These are phyloP conservation scores for Hormaphis cornu DNA, from an alignment of 1,140 invertebrate species.

Conservation along the genomic window DNA sequence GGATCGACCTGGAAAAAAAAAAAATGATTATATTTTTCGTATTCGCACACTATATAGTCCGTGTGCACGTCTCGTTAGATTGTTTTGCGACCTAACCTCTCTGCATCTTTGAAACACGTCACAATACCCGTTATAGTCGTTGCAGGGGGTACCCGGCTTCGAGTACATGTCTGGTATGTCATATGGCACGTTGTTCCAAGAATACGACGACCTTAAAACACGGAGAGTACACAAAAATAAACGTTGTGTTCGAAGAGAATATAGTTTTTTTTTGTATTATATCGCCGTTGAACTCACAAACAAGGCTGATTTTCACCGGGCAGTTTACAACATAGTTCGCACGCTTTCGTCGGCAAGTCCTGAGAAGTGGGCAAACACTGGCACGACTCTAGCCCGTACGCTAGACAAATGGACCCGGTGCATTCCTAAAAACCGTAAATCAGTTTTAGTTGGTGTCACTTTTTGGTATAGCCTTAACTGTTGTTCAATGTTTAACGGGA, in stretches of 20 bases:
- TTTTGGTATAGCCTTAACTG: too few species aligned
- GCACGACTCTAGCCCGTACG: conserved; percentile 90
- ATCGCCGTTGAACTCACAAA: conserved; percentile 45
- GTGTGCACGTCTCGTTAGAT: too few species aligned
- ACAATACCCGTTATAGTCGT: conserved; percentile 98
- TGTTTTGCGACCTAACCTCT: too few species aligned
- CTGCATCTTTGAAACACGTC: conserved; percentile 97
- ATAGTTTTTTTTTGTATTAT: too few species aligned
- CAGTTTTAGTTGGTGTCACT: too few species aligned
- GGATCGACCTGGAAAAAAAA: conserved; percentile 63
- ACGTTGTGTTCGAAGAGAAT: not conserved
- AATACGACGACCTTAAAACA: conserved; percentile 66
- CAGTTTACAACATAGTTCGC: conserved; percentile 79
- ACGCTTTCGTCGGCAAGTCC: conserved; percentile 73
- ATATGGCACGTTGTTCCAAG: conserved; percentile 78
- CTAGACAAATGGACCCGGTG: conserved; percentile 83
- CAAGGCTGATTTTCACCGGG: conserved; percentile 71
- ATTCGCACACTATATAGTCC: too few species aligned
- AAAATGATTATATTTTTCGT: conserved; percentile 17
- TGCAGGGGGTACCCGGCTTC: conserved; percentile 92
- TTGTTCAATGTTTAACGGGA: too few species aligned
- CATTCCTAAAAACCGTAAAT: conserved; percentile 72
- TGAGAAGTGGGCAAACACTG: conserved; percentile 70
- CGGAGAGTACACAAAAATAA: not conserved
- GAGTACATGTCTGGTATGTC: conserved; percentile 86